Percentiles rank a stretch among this genome's conserved stretches.
Conservation (phyloP, 2,888 invertebrate species). For the Platerodrilus igneus region DNA sequence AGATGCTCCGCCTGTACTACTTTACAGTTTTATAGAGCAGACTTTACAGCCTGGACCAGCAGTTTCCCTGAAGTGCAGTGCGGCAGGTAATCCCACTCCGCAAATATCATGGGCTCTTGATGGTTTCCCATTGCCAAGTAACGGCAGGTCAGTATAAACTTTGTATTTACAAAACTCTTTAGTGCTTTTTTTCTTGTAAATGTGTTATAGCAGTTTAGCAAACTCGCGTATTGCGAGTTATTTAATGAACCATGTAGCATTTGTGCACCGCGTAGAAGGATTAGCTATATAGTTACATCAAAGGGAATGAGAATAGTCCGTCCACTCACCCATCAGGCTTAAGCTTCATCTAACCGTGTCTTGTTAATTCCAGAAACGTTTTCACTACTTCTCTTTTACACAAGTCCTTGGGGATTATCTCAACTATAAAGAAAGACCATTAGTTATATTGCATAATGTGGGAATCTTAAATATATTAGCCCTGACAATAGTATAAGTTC, state of each 20-base stretch:
- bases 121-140: slow-evolving; percentile 64
- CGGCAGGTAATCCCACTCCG: slow-evolving; percentile 72
- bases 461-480: too few relatives aligned
- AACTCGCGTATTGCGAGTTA: slow-evolving; percentile 7
- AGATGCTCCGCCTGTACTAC: slow-evolving; percentile 71
- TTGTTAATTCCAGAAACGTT: slow-evolving; percentile 13
- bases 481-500: too few relatives aligned
- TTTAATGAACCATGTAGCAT: slow-evolving; percentile 13
- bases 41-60: slow-evolving; percentile 74
- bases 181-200: not conserved
- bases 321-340: slow-evolving; percentile 10
- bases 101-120: slow-evolving; percentile 72
- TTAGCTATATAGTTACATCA: slow-evolving; percentile 13
- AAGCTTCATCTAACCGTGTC: slow-evolving; percentile 13
- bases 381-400: too few relatives aligned
- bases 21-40: slow-evolving; percentile 73
- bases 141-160: slow-evolving; percentile 43
- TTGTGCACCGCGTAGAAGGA: slow-evolving; percentile 6
- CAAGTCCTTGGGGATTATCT: too few relatives aligned
- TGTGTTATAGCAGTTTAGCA: slow-evolving; percentile 2
- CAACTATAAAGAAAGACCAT: too few relatives aligned
- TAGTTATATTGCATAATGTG: too few relatives aligned
- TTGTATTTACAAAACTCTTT: slow-evolving; percentile 4
- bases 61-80: slow-evolving; percentile 71
- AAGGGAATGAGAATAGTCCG: slow-evolving; percentile 11